Evolutionary conservation across 2,113 vertebrate species (phyloP).

Genomic region (Pteruthius melanotis): DNA sequence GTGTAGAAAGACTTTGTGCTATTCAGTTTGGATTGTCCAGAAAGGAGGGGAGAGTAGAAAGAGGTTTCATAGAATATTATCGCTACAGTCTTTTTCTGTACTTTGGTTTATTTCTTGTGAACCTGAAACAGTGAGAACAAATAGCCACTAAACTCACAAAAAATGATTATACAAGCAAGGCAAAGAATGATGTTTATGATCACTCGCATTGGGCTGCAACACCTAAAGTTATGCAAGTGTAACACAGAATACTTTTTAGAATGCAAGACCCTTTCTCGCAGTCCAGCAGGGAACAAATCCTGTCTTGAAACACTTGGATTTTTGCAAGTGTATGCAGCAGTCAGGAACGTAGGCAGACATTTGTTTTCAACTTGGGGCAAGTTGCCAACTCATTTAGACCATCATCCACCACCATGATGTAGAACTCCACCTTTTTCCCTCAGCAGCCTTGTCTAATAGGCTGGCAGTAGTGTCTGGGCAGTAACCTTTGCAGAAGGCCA

Average conservation of each 20-base stretch:
- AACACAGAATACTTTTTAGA: not conserved
- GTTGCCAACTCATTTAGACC: not conserved
- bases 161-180: not conserved
- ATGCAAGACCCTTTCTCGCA: fast-evolving
- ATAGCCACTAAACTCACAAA: not conserved
- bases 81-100: not conserved
- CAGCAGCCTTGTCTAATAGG: not conserved
- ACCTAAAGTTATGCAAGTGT: not conserved
- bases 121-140: not conserved
- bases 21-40: not conserved
- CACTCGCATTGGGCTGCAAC: not conserved
- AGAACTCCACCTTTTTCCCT: not conserved
- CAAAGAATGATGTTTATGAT: not conserved
- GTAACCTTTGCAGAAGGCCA: not conserved
- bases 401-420: not conserved
- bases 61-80: not conserved
- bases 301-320: not conserved
- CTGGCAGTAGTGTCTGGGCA: too few relatives aligned
- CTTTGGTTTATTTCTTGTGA: not conserved
- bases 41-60: not conserved
- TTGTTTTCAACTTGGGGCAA: not conserved
- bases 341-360: not conserved
- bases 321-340: not conserved
- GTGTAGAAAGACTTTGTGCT: not conserved
- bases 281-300: not conserved